Evolutionary conservation across 2,113 vertebrate genomes (phyloP), one percentile per base, ranked within the genome.

Genomic region (Neodon shergylaensis): DNA sequence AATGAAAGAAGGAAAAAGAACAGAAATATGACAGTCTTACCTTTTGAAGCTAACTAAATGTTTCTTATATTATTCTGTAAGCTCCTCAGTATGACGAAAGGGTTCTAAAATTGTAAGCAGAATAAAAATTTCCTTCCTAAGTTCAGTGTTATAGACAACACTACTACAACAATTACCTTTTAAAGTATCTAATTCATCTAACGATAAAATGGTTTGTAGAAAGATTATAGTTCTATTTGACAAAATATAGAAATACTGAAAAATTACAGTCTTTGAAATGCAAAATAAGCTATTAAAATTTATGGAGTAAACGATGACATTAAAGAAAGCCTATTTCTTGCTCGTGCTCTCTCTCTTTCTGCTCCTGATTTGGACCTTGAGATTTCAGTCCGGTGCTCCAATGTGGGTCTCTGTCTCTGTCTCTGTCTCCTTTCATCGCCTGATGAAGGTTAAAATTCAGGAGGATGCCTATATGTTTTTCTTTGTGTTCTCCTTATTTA

Each of bases 241-340:
- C 36, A 73, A 93, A 94, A 61, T 17, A 74, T 44, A 86, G 44
- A 86, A 79, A 77, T 89, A 91, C 54, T 88, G 1, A 89, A 88
- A 74, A 68, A 74, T 92, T 74, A 31, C 12, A 52, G 28, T 58
- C 63, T 90, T 90, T 78, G 26, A 96, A 39, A 82, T 92, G n/a
- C 31, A 63, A 95, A 95, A 28, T 44, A 78, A 44, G 44, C 22
- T 87, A 92, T 91, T 96, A 63, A 88, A 94, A 96, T 93, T 90
- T 19, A 12, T 0, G 42, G 24, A 3, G 5, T 17, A n/a, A 86
- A 89, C 17, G 78, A 26, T 66, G 12, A 28, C 70, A 36, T 92
- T 73, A 63, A 82, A 82, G 74, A 77, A 78, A 88, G 94, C 92
- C 10, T 11, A 24, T 92, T 89, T 74, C 33, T 73, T 70, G 12